These are phyloP conservation scores for Drosophila burlai DNA, from an alignment of 1,140 invertebrate species.

Conservation along the genomic window DNA sequence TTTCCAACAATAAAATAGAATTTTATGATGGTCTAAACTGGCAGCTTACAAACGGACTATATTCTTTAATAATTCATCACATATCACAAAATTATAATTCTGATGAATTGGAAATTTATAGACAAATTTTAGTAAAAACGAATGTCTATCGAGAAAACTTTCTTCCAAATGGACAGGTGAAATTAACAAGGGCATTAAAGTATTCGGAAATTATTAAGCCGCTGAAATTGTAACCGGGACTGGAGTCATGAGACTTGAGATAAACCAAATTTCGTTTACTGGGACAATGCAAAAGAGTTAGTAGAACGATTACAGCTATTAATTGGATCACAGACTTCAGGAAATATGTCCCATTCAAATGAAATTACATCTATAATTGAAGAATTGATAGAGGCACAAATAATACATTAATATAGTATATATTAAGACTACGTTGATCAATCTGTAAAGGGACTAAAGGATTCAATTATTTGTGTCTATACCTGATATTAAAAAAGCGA, in stretches of 20 bases:
- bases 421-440: too few relatives aligned
- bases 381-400: neutral
- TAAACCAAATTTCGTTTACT: neutral
- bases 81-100: neutral
- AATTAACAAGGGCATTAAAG: neutral
- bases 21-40: neutral
- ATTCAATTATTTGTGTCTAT: too few relatives aligned
- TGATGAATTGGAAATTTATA: neutral
- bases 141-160: neutral
- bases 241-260: neutral
- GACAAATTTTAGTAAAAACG: neutral
- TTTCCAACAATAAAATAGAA: too few relatives aligned
- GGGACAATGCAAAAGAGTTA: neutral
- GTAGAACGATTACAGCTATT: too few relatives aligned
- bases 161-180: neutral
- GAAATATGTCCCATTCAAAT: too few relatives aligned
- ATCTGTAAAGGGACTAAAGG: too few relatives aligned
- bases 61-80: neutral
- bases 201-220: too few relatives aligned
- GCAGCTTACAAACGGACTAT: neutral
- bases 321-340: neutral
- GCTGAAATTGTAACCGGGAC: too few relatives aligned
- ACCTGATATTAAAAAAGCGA: too few relatives aligned
- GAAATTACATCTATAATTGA: neutral
- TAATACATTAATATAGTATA: neutral